Conservation (phyloP, 92 coral and sea anemone species). For the Anthopleura xanthogrammica region DNA sequence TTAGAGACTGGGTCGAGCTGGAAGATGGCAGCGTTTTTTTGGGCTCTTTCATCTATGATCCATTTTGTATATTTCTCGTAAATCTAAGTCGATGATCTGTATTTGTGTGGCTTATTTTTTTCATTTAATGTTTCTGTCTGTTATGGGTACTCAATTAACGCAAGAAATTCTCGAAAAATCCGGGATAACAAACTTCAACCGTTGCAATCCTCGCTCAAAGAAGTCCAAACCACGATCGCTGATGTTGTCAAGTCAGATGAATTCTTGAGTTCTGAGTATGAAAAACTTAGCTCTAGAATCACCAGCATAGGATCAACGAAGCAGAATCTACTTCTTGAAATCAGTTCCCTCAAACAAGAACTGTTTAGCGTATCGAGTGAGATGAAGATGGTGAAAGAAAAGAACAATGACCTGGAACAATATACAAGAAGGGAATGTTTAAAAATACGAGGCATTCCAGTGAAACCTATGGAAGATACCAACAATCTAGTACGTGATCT, state of each 20-base stretch:
- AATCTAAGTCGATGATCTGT: neutral
- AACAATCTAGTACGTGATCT: neutral
- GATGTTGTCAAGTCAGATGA: neutral
- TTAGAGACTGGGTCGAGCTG: too few relatives aligned
- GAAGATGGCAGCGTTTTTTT: too few relatives aligned
- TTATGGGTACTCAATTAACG: neutral
- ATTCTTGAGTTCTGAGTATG: neutral
- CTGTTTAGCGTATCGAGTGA: neutral
- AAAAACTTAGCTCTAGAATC: neutral
- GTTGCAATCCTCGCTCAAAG: too few relatives aligned
- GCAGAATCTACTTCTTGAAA: neutral
- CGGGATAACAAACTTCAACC: neutral
- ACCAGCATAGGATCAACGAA: neutral
- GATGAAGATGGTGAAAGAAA: neutral
- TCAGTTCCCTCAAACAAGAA: neutral
- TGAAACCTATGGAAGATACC: neutral
- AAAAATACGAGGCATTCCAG: constrained; percentile 4
- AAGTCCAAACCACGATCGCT: neutral
- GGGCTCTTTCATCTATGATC: too few relatives aligned
- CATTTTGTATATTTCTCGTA: too few relatives aligned
- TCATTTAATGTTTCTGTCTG: neutral
- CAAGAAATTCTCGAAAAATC: neutral
- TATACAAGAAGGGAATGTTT: constrained; percentile 5
- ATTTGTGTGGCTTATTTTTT: neutral
- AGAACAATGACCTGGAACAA: constrained; percentile 13